Evolutionary conservation across 1,140 invertebrate genomes (phyloP).

Genomic region (Aphelenchoides avenae): DNA sequence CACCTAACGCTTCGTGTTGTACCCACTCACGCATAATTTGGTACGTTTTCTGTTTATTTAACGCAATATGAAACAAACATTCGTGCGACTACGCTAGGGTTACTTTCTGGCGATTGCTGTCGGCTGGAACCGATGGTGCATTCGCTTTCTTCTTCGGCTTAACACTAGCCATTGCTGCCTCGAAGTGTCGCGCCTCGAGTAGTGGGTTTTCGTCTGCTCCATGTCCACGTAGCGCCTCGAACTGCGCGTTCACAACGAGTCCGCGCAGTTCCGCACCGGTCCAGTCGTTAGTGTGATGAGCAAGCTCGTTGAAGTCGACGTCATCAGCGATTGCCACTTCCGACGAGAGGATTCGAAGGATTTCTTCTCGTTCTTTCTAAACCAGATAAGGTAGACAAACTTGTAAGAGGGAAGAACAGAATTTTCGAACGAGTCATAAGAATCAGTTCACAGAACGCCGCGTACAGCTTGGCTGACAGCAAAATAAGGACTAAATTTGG

Average conservation of each 20-base stretch:
- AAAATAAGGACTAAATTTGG: background rate
- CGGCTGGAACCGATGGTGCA: too few relatives aligned
- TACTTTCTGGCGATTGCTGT: too few relatives aligned
- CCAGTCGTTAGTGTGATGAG: slow-evolving; percentile 68
- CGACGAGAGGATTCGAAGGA: slow-evolving; percentile 67
- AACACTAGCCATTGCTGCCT: too few relatives aligned
- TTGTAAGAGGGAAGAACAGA: background rate
- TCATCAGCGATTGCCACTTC: slow-evolving; percentile 65
- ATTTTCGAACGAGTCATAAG: background rate
- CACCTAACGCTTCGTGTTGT: too few relatives aligned
- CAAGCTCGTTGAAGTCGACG: slow-evolving; percentile 68
- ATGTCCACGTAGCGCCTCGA: slow-evolving; percentile 63
- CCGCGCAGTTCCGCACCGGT: slow-evolving; percentile 83
- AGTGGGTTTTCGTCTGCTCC: too few relatives aligned
- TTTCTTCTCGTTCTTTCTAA: slow-evolving; percentile 69
- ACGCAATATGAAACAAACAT: too few relatives aligned
- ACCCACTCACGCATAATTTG: too few relatives aligned
- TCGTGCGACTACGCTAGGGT: too few relatives aligned
- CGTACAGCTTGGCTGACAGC: too few relatives aligned
- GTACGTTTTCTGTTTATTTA: too few relatives aligned
- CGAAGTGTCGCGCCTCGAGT: too few relatives aligned
- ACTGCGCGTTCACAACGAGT: slow-evolving; percentile 76
- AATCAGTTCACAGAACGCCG: background rate
- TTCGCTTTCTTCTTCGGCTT: too few relatives aligned
- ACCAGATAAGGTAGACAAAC: slow-evolving; percentile 28